These are phyloP conservation scores for Anarsia innoxiella DNA, from an alignment of 2,888 invertebrate genomes.

Conservation along the genomic window DNA sequence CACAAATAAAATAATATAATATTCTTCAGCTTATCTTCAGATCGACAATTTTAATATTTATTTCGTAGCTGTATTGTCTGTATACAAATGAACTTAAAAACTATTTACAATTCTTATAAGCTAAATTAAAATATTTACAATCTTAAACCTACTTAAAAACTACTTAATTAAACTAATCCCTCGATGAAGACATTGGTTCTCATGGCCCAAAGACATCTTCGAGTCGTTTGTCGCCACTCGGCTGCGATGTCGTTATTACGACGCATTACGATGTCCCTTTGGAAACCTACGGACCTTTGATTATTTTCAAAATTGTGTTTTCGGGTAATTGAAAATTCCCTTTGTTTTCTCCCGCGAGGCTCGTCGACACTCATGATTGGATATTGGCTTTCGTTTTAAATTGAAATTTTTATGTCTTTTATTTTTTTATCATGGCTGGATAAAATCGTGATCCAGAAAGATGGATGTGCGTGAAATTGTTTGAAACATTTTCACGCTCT, in stretches of 20 bases:
- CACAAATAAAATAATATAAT: too few relatives aligned
- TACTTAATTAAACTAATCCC: too few relatives aligned
- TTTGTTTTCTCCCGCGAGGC: conserved; percentile 23
- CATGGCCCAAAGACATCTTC: conserved; percentile 4
- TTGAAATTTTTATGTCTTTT: conserved; percentile 11
- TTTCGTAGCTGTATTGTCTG: too few relatives aligned
- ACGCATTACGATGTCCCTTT: conserved; percentile 14
- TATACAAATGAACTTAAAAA: too few relatives aligned
- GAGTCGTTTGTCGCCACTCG: conserved; percentile 7
- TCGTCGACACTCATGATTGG: conserved; percentile 17
- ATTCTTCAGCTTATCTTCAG: too few relatives aligned
- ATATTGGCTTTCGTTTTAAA: conserved; percentile 7
- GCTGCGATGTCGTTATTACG: conserved; percentile 16
- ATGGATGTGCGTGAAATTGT: conserved; percentile 12
- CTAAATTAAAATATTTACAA: too few relatives aligned
- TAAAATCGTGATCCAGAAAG: conserved; percentile 12
- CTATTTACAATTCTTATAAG: too few relatives aligned
- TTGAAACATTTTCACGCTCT: conserved; percentile 1
- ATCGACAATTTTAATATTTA: too few relatives aligned
- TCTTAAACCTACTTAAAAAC: too few relatives aligned
- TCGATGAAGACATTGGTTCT: too few relatives aligned
- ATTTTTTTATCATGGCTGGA: conserved; percentile 13
- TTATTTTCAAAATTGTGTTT: conserved; percentile 21
- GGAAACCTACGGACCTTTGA: conserved; percentile 14
- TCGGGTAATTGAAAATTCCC: conserved; percentile 29